Base-by-base conservation (phyloP, 1,140 invertebrate genomes). In the Hylyphantes graminicola region DNA sequence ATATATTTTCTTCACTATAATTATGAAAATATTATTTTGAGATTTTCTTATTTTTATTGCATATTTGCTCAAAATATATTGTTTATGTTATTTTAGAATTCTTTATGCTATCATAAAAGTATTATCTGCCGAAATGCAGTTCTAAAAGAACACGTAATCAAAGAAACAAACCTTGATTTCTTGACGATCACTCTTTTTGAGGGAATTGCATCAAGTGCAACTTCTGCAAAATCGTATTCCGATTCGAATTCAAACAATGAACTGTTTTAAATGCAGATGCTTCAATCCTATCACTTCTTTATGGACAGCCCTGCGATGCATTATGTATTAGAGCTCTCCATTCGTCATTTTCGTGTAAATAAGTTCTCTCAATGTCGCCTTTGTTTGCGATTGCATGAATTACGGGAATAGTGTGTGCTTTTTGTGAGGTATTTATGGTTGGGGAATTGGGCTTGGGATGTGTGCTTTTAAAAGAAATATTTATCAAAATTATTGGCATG, bases 181-280 rank as follows among this genome's bases (percentile, higher is more conserved):
- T 35, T 35, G 35, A 35, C 50, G 48, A 53, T 35, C 35, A 67
- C 63, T 64, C 67, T 67, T 21, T 54, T 17, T 54, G 13, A 13
- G 12, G 48, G 63, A 67, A 65, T 55, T 55, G 63, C 61, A 19
- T 67, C 11, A 13, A 21, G 48, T 53, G 61, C 54, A 67, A 67
- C 61, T 67, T 35, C 63, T 19, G 21, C 15, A 64, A 78, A 78
- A 78, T 78, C 63, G 63, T 61, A 64, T 78, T 78, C 12, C 61
- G 19, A 78, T 78, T 54, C 50, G 48, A 50, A 78, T 65, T 51
- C 75, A 67, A 53, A 78, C 76, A 78, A 78, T 78, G 76, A 65
- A 67, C 61, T 78, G 76, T 78, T 78, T 78, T 78, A 78, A 78
- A 78, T 78, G 76, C 76, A 78, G 61, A 65, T 65, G 76, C 67